Evolutionary conservation across 1,140 invertebrate genomes (phyloP).

Genomic region (Heliconius nattereri): DNA sequence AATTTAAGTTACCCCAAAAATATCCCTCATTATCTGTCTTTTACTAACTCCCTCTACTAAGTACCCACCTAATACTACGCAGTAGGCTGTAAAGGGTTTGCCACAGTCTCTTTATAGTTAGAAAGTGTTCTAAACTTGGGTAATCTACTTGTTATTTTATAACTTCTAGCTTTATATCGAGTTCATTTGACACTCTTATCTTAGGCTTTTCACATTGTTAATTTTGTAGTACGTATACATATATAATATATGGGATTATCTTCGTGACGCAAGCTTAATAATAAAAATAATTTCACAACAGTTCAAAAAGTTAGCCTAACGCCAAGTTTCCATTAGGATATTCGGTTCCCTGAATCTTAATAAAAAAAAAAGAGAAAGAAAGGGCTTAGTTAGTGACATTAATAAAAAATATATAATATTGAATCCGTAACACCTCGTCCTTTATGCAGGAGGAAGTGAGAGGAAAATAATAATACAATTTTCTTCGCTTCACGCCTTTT

Average conservation of each 20-base stretch:
- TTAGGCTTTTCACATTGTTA: neutral
- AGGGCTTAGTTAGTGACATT: too few species aligned
- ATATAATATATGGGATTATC: neutral
- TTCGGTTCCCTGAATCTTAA: too few species aligned
- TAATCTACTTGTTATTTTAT: slow-evolving; percentile 5
- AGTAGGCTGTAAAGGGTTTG: neutral
- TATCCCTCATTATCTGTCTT: neutral
- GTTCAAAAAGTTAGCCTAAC: too few species aligned
- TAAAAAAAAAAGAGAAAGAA: too few species aligned
- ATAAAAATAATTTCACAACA: too few species aligned
- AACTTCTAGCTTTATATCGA: neutral
- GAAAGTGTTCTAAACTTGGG: slow-evolving; percentile 5
- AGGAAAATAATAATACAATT: too few species aligned
- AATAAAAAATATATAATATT: too few species aligned
- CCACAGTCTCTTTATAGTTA: neutral
- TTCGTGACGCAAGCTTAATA: neutral
- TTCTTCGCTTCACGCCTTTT: too few species aligned
- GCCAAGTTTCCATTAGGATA: too few species aligned
- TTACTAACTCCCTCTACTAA: neutral
- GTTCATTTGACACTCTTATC: neutral
- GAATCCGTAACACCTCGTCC: too few species aligned
- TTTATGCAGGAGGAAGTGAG: too few species aligned
- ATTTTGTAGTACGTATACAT: neutral
- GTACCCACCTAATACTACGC: neutral
- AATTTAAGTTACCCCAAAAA: neutral